Base-by-base conservation (phyloP, 2,888 invertebrate species). In the Pristionchus arcanus region DNA sequence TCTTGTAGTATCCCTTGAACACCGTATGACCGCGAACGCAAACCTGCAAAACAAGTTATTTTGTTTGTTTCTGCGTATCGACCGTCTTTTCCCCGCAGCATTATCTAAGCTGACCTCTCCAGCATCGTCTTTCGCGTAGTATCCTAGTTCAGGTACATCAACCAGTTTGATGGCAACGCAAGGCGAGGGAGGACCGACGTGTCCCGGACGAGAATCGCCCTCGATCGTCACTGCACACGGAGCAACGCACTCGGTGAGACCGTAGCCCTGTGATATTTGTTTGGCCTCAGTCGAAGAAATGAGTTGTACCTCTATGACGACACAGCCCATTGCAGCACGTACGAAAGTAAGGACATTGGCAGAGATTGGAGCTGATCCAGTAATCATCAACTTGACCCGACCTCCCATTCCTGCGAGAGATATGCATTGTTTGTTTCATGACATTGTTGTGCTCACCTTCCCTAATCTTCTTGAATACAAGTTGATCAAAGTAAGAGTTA, bases 61-160 rank as follows among this genome's bases (percentile, higher is more conserved):
- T 7, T 37, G 55, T 15, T 90, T 21, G 21, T 5, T 66, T n/a
- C 21, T 11, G 19, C 53, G 19, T 21, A 25, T 42, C n/a, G 63
- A 37, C 21, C 9, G 2, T 66, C 9, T 66, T 21, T 34, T 2
- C 28, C 1, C 3, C 15, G 1, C 68, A 15, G 13, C n/a, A 28
- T 53, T 16, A 31, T 25, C 42, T 1, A 49, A 25, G 42, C 53
- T 5, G 0, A 93, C 91, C 91, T 95, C 95, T 83, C 95, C 95
- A 7, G 92, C 92, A 28, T 93, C 90, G 85, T 95, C 93, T 37
- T 91, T 92, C 37, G 95, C 95, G 92, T 91, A 95, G 92, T 96
- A 96, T 87, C 98, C 98, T 98, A 99, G 98, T 96, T 99, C 99
- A 90, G 98, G 98, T 91, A 98, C 98, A 96, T 99, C 98, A 92